Conservation (phyloP, 1,140 invertebrate species). For the Drosophila murphyi region DNA sequence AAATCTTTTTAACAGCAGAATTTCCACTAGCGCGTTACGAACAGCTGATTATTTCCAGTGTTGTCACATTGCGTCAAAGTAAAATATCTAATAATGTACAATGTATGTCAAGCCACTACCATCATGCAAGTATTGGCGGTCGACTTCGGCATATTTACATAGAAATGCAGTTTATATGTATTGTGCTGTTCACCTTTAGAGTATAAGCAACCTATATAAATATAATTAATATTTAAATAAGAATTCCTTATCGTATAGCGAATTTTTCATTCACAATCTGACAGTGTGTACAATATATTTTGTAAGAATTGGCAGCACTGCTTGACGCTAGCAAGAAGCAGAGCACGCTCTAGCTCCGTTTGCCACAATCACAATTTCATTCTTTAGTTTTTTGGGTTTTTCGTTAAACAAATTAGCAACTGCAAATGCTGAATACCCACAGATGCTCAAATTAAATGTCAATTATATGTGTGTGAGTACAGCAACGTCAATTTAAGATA, state of each 20-base stretch:
- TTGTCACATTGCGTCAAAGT: constrained; percentile 6
- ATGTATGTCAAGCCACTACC: background rate
- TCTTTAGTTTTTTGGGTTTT: constrained; percentile 82
- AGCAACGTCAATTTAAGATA: constrained; percentile 10
- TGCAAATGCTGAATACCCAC: constrained; percentile 12
- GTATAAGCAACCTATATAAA: background rate
- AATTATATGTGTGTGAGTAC: constrained; percentile 51
- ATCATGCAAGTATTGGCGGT: background rate
- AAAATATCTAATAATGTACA: background rate
- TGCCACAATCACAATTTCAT: constrained; percentile 76
- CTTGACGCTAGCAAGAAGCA: constrained; percentile 55
- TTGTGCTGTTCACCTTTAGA: background rate
- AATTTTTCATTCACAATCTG: background rate
- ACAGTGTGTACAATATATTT: constrained; percentile 8
- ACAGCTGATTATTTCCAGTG: constrained; percentile 54
- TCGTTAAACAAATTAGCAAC: constrained; percentile 37
- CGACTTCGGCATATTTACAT: too few relatives aligned
- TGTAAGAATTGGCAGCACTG: constrained; percentile 42
- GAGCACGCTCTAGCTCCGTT: constrained; percentile 48
- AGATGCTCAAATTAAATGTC: constrained; percentile 42
- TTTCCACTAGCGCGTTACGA: constrained; percentile 7
- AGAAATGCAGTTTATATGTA: too few relatives aligned
- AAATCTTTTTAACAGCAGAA: constrained; percentile 33
- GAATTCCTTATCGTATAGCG: background rate
- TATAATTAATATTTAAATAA: background rate